phyloP scores from a whole-genome alignment of 1,140 invertebrate genomes.

The Micrasema longulum region DNA sequence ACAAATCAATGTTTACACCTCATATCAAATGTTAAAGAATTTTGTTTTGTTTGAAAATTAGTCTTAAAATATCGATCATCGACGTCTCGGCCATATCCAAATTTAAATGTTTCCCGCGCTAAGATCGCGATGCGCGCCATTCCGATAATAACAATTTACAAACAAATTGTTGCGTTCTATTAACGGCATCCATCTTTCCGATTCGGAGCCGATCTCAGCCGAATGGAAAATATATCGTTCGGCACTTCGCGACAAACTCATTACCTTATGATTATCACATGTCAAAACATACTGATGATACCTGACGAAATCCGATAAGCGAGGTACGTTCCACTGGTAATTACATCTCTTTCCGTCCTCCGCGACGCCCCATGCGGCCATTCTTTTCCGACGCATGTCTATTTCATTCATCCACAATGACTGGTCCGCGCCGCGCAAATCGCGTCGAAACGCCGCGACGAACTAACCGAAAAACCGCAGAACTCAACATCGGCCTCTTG shows the following conservation, averaged over 20 bases:
- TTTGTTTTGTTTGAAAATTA: no score
- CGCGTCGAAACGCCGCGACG: neutral
- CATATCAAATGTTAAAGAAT: no score
- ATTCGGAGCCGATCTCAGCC: constrained; percentile 28
- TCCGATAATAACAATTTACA: constrained; percentile 37
- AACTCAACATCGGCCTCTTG: no score
- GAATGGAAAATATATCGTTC: constrained; percentile 44
- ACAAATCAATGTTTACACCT: no score
- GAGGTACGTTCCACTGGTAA: constrained; percentile 62
- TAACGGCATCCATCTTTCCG: constrained; percentile 35
- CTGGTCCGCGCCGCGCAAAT: constrained; percentile 32
- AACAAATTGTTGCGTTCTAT: constrained; percentile 35
- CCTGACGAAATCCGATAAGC: constrained; percentile 68
- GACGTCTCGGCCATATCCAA: constrained; percentile 2
- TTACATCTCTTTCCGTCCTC: constrained; percentile 21
- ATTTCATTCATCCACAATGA: constrained; percentile 68
- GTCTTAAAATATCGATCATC: constrained; percentile 10
- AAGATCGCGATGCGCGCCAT: constrained; percentile 28
- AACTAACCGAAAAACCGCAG: neutral
- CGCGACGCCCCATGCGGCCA: constrained; percentile 50
- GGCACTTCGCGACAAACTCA: constrained; percentile 52
- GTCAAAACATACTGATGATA: constrained; percentile 64
- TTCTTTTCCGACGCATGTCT: constrained; percentile 62
- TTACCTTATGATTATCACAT: constrained; percentile 70
- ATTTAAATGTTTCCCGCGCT: constrained; percentile 36